Conservation (phyloP, 2,888 invertebrate genomes). For the Trimorus sp. region DNA sequence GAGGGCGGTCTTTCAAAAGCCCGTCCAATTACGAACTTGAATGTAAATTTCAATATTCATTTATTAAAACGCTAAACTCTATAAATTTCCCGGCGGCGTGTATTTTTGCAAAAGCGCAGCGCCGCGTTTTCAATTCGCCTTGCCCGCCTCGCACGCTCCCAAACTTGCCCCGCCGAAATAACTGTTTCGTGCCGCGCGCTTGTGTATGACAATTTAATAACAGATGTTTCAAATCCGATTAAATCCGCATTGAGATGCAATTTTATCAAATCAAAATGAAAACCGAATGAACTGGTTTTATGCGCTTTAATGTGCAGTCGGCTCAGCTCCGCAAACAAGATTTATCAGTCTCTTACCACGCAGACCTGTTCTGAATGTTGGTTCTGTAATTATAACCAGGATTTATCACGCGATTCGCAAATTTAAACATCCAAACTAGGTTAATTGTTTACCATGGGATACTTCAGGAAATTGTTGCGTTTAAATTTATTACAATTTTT, state of each 20-base stretch:
- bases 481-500: no score
- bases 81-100: conserved; percentile 8
- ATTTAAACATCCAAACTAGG: no score
- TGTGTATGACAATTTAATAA: conserved; percentile 4
- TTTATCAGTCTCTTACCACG: background rate
- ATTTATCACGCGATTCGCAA: no score
- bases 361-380: background rate
- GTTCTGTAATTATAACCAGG: no score
- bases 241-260: conserved; percentile 4
- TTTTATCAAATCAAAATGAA: conserved; percentile 6
- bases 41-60: conserved; percentile 29
- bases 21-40: conserved; percentile 28
- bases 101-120: conserved; percentile 22
- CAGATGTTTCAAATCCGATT: background rate
- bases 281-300: background rate
- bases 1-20: conserved; percentile 24
- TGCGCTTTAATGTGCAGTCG: background rate
- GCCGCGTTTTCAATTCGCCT: conserved; percentile 3
- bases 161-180: conserved; percentile 8
- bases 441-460: no score
- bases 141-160: conserved; percentile 1
- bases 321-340: background rate
- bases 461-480: no score
- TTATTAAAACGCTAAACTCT: conserved; percentile 21
- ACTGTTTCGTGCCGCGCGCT: conserved; percentile 1